Evolutionary conservation across 2,797 vertebrate genomes (phyloP).

Genomic region (Ctenosaura bakeri): DNA sequence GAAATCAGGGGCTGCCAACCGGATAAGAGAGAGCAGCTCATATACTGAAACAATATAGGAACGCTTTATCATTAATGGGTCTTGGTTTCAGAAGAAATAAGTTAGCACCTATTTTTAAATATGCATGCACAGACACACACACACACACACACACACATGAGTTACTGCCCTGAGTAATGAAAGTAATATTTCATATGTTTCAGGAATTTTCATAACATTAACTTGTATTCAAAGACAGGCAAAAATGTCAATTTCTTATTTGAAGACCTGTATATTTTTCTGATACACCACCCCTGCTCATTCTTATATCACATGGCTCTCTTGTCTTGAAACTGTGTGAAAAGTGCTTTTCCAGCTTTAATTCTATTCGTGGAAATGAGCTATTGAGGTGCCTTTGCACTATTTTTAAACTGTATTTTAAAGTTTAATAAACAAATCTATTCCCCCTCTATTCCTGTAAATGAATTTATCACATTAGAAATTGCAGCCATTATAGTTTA

Average conservation of each 20-base stretch:
- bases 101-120: background rate
- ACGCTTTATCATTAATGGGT: background rate
- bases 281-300: background rate
- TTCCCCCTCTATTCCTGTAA: no score
- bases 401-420: no score
- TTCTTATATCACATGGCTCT: background rate
- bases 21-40: no score
- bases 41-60: background rate
- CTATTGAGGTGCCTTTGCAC: constrained; percentile 14
- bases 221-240: background rate
- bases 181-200: background rate
- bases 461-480: no score
- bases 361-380: background rate
- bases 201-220: background rate
- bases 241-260: background rate
- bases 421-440: no score
- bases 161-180: background rate
- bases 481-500: no score
- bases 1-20: no score
- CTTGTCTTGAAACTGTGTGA: background rate
- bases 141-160: background rate
- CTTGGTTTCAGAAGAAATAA: background rate
- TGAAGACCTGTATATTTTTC: background rate
- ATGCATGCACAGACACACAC: no score
- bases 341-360: background rate